Base-by-base conservation (phyloP, 2,888 invertebrate genomes). In the Agapetus fuscipes region DNA sequence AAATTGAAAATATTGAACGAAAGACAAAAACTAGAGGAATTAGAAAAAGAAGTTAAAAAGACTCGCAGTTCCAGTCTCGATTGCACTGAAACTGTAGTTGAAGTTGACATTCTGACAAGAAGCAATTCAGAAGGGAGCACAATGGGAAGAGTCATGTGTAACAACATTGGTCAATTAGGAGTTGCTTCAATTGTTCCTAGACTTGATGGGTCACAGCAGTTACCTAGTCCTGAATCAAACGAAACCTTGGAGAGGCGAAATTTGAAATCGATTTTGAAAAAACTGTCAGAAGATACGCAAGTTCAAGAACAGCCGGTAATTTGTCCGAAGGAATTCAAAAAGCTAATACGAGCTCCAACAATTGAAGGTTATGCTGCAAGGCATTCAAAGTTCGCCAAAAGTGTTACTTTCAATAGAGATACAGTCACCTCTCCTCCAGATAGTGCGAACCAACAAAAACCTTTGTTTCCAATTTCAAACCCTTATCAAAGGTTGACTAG, bases 1-100 rank as follows among this genome's bases (percentile, higher is more conserved):
- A 87, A 88, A 53, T 64, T 89, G 33, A 88, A 89, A 66, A 89
- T 90, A 51, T 68, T 89, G 31, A 89, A 89, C 58, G 89, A 89
- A 62, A 72, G 88, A 7, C 88, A 88, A 57, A 89, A 88, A 62
- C 61, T 89, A 45, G 86, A 83, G 20, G 86, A 86, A 56, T 65
- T 89, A 30, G 86, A 88, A 31, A 44, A 42, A 58, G 78, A 74
- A 49, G 83, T 78, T 9, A 79, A 85, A 16, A 78, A 80, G 57
- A 74, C 75, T 43, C 71, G 88, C 45, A 88, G 87, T 59, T 83
- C 85, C 41, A 88, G 87, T 52, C 67, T 88, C 54, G 88, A 89
- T 53, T 80, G 74, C 4, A 75, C 76, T 50, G 75, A 74, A 52
- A 67, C 71, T 45, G 56, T 71, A 31, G 65, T 72, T 25, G 54